Evolutionary conservation across 2,888 invertebrate genomes (phyloP).

Genomic region (Hanleya hanleyi): DNA sequence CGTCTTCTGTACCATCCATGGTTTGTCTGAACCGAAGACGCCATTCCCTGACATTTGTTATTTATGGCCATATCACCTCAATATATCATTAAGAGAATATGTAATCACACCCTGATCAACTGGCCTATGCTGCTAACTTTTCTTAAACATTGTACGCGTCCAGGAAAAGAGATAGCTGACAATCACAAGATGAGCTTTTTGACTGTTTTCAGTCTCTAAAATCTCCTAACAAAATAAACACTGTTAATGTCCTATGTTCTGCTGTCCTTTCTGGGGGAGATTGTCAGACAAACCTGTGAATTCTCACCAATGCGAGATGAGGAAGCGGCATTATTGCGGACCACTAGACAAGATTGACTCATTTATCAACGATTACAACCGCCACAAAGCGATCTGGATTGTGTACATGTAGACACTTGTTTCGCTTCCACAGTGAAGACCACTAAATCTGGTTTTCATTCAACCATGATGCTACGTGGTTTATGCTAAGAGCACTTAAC

Average conservation of each 20-base stretch:
- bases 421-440: too few relatives aligned
- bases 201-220: not conserved
- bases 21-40: too few relatives aligned
- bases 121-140: not conserved
- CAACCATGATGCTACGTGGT: too few relatives aligned
- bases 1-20: too few relatives aligned
- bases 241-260: too few relatives aligned
- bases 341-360: not conserved
- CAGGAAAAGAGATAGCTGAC: not conserved
- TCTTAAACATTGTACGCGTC: not conserved
- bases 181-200: not conserved
- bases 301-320: not conserved
- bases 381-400: too few relatives aligned
- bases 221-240: too few relatives aligned
- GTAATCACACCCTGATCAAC: not conserved
- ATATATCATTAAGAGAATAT: conserved; percentile 2
- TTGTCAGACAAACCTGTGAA: too few relatives aligned
- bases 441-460: too few relatives aligned
- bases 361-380: not conserved
- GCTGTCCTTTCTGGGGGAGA: too few relatives aligned
- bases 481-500: too few relatives aligned
- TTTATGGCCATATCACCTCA: not conserved
- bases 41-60: not conserved
- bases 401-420: too few relatives aligned
- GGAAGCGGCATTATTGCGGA: not conserved